Conservation (phyloP, 2,888 invertebrate species). For the Lypha dubia region DNA sequence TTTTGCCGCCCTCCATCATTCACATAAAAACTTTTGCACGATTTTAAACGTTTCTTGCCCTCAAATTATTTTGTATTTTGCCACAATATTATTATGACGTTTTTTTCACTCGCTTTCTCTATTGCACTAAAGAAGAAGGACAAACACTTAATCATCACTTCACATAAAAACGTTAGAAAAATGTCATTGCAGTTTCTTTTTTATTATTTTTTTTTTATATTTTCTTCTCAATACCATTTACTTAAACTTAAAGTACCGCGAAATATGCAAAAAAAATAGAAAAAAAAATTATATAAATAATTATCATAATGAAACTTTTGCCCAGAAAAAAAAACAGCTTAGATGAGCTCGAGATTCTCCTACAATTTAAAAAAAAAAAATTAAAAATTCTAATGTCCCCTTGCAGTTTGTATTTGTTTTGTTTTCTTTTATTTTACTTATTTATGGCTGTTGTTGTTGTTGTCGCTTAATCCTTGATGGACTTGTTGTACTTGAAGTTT, state of each 20-base stretch:
- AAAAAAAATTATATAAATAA: constrained; percentile 57
- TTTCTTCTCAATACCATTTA: constrained; percentile 32
- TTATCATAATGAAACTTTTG: constrained; percentile 62
- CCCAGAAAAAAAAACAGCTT: neutral
- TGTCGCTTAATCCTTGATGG: constrained; percentile 59
- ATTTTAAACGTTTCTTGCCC: constrained; percentile 67
- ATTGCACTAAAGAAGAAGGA: constrained; percentile 59
- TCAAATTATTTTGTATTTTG: constrained; percentile 52
- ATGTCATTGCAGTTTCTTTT: constrained; percentile 57
- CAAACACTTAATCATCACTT: constrained; percentile 63
- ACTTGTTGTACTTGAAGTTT: constrained; percentile 60
- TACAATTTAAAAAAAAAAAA: constrained; percentile 22
- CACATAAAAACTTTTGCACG: constrained; percentile 20
- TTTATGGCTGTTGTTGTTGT: constrained; percentile 19
- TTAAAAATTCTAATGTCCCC: constrained; percentile 39
- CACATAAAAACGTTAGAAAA: constrained; percentile 54
- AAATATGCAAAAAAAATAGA: constrained; percentile 16
- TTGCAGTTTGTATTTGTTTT: constrained; percentile 26
- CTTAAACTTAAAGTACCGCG: constrained; percentile 66
- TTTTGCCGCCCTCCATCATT: too few species aligned
- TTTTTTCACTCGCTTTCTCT: too few species aligned
- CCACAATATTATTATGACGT: neutral
- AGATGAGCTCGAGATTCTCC: constrained; percentile 43
- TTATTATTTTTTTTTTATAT: constrained; percentile 32
- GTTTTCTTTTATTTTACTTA: constrained; percentile 12